Conservation (phyloP, 2,888 invertebrate species). For the Aphrophora alni region DNA sequence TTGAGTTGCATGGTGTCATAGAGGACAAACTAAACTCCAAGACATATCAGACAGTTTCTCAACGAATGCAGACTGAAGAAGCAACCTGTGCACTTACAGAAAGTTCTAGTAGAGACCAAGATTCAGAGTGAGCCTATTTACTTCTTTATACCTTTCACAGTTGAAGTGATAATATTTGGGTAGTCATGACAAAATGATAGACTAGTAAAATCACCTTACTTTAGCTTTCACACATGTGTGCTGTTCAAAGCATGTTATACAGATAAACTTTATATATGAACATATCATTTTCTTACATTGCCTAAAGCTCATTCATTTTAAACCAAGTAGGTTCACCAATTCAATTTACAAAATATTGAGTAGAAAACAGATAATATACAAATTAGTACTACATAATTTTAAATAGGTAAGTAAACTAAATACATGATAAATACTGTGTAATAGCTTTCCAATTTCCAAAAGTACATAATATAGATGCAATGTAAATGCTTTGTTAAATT, state of each 20-base stretch:
- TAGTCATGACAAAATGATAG: neutral
- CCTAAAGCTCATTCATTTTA: neutral
- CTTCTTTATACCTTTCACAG: neutral
- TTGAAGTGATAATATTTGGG: neutral
- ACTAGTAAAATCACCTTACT: neutral
- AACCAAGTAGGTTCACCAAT: neutral
- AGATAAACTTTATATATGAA: neutral
- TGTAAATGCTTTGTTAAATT: too few species aligned
- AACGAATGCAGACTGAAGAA: slow-evolving; percentile 96
- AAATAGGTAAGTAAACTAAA: neutral
- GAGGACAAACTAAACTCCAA: slow-evolving; percentile 97
- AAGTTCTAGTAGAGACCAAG: slow-evolving; percentile 73
- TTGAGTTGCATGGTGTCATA: slow-evolving; percentile 98
- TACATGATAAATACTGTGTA: neutral
- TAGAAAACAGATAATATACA: neutral
- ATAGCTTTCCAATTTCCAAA: too few species aligned
- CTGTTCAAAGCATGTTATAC: neutral
- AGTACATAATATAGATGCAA: too few species aligned
- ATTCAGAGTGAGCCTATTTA: slow-evolving; percentile 62
- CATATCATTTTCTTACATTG: neutral
- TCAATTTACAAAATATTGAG: neutral
- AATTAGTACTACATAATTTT: too few species aligned
- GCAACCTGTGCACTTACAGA: slow-evolving; percentile 89
- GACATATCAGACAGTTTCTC: slow-evolving; percentile 89
- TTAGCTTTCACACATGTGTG: neutral